These are phyloP conservation scores for Diprion similis DNA, from an alignment of 1,140 invertebrate genomes.

Conservation along the genomic window DNA sequence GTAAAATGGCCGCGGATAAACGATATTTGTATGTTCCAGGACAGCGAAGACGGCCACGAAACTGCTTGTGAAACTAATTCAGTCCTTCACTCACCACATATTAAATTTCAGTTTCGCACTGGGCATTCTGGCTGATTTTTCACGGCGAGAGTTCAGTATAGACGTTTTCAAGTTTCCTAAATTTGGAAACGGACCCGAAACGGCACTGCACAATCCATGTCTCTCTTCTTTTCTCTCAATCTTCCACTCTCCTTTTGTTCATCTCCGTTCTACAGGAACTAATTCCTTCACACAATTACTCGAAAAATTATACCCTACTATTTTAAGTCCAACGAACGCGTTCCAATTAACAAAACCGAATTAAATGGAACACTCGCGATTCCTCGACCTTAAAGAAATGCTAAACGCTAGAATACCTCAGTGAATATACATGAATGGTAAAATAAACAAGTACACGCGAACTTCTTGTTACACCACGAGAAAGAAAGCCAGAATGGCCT, in stretches of 20 bases:
- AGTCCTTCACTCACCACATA: slow-evolving; percentile 37
- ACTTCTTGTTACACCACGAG: not conserved
- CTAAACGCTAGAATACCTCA: not conserved
- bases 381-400: not conserved
- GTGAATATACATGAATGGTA: not conserved
- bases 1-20: slow-evolving; percentile 60
- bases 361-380: not conserved
- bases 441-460: not conserved
- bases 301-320: not conserved
- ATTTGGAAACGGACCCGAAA: not conserved
- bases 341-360: not conserved
- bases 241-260: not conserved
- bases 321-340: not conserved
- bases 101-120: slow-evolving; percentile 34
- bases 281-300: not conserved
- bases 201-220: not conserved
- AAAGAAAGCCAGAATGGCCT: slow-evolving; percentile 25
- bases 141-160: slow-evolving; percentile 1
- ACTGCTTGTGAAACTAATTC: slow-evolving; percentile 15
- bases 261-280: no score
- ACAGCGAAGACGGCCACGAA: slow-evolving; percentile 8
- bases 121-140: slow-evolving; percentile 54
- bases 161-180: not conserved
- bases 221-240: not conserved
- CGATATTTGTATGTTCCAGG: slow-evolving; percentile 56